These are phyloP conservation scores for Catocala fraxini DNA, from an alignment of 2,888 invertebrate genomes.

Conservation along the genomic window DNA sequence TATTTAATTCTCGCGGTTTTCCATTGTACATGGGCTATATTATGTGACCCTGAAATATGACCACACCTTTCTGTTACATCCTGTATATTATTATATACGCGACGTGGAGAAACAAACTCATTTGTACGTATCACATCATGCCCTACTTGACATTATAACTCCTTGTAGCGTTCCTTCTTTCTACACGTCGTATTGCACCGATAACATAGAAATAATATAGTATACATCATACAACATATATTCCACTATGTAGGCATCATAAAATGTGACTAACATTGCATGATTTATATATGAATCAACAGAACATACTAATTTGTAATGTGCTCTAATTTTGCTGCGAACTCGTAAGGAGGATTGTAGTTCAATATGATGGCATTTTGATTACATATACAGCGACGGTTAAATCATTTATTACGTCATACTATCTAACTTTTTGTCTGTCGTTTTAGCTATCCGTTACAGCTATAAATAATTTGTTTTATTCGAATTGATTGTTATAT, in stretches of 20 bases:
- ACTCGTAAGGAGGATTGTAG: conserved; percentile 15
- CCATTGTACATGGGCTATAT: too few species aligned
- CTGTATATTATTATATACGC: conserved; percentile 16
- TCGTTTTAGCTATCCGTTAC: conserved; percentile 3
- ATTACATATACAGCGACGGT: conserved; percentile 42
- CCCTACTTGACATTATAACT: conserved; percentile 14
- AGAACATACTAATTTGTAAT: conserved; percentile 9
- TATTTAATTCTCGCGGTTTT: too few species aligned
- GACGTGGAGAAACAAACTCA: conserved; percentile 34
- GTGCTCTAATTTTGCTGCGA: conserved; percentile 2
- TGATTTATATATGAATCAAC: conserved; percentile 34
- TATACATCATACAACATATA: conserved; percentile 24
- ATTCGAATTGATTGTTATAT: not conserved
- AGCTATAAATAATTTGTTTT: too few species aligned
- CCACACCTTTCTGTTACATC: too few species aligned
- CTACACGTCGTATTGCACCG: conserved; percentile 47
- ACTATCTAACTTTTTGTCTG: conserved; percentile 21
- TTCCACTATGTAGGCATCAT: conserved; percentile 31
- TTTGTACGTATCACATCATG: conserved; percentile 17
- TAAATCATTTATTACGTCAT: conserved; percentile 34
- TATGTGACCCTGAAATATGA: too few species aligned
- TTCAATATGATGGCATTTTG: conserved; percentile 24
- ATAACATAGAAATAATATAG: conserved; percentile 9
- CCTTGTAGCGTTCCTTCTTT: conserved; percentile 15
- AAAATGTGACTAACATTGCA: conserved; percentile 52